Evolutionary conservation across 2,888 invertebrate species (phyloP).

Genomic region (Oxycera nigricornis): DNA sequence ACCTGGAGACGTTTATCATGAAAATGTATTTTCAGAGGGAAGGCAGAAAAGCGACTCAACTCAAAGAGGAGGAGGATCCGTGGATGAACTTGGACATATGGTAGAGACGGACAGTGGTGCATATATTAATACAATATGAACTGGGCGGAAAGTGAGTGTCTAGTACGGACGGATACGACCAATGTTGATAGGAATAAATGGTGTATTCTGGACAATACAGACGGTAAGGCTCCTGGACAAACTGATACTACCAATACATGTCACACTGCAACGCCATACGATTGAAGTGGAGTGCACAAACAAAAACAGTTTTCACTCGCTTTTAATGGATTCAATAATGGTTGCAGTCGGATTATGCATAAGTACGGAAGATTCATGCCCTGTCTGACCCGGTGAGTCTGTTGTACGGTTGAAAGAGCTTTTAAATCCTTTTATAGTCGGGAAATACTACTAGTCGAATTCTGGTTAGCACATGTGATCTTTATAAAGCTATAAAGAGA

Average conservation of each 20-base stretch:
- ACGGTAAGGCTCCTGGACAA: not conserved
- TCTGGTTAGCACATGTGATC: too few species aligned
- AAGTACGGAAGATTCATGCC: constrained; percentile 2
- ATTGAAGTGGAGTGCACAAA: not conserved
- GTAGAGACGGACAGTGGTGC: not conserved
- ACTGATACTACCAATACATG: not conserved
- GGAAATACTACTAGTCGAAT: too few species aligned
- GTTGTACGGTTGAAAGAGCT: too few species aligned
- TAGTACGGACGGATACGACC: not conserved
- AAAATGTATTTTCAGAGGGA: not conserved
- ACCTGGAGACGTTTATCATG: not conserved
- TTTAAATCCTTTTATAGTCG: too few species aligned
- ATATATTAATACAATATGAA: constrained; percentile 28
- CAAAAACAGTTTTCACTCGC: not conserved
- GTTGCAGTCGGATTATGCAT: constrained; percentile 9
- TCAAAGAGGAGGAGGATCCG: not conserved
- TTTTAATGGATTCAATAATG: constrained; percentile 30
- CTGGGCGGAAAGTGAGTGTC: not conserved
- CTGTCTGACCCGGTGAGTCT: too few species aligned
- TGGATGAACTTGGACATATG: not conserved
- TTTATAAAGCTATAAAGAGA: too few species aligned
- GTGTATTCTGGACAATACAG: not conserved
- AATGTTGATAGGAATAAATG: not conserved
- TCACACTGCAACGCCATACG: too few species aligned
- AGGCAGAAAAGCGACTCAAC: not conserved